Evolutionary conservation across 1,140 invertebrate species (phyloP), one percentile per base, ranked within the genome.

Genomic region (Solenopsis invicta): DNA sequence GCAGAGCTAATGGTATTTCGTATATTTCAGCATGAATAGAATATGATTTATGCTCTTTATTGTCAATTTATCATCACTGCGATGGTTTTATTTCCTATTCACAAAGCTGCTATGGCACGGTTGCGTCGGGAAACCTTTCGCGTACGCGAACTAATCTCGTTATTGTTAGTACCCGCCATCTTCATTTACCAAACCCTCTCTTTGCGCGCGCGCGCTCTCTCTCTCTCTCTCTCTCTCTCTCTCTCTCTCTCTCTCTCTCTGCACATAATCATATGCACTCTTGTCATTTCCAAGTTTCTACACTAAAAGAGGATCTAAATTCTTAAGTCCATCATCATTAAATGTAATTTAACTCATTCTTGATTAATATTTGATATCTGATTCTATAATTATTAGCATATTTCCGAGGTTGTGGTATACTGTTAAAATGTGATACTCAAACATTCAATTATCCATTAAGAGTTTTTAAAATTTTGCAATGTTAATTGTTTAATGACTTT

Each of bases 101-200:
- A 84, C 54, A 84, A 84, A 86, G 75, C 48, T 45, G 69, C 69
- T 59, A 12, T 45, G 75, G 64, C 61, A 69, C 37, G 34, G 48
- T 37, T 29, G 34, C 77, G 66, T 29, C 59, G 86, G 48, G 90
- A 91, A 92, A 89, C 86, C 90, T 87, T 69, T 90, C 77, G 85
- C 75, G 75, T 77, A 86, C 59, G 37, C 62, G 18, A 62, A 80
- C 85, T 92, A 92, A 92, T 92, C 92, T 92, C 78, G 90, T 92
- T 92, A 92, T 88, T 82, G 90, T 90, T 87, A 88, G 81, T 87
- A 81, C 74, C 86, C 89, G 90, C 87, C 87, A 76, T 72, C 81
- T 92, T 67, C 78, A 84, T 89, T 84, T 82, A 59, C 88, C 72
- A 61, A 59, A 74, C 45, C 59, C 56, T 74, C 69, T 54, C 61